Evolutionary conservation across 2,797 vertebrate species (phyloP).

Genomic region (Sebastes hubbsi): DNA sequence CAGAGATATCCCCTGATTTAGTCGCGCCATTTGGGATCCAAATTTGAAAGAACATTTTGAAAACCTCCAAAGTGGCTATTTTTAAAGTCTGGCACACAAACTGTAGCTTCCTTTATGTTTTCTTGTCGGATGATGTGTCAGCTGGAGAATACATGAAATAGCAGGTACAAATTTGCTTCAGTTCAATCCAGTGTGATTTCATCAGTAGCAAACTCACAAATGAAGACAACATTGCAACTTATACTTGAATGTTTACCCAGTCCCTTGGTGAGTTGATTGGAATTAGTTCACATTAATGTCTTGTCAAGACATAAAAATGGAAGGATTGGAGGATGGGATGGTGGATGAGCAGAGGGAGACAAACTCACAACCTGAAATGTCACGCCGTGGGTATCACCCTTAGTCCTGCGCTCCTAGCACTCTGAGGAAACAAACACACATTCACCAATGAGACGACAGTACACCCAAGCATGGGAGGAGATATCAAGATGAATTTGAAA

Average conservation of each 20-base stretch:
- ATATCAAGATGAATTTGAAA: constrained; percentile 78
- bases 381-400: constrained; percentile 99
- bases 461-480: constrained; percentile 77
- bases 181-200: constrained; percentile 17
- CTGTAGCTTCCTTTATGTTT: not conserved
- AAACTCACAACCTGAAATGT: constrained; percentile 99
- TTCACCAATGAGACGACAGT: constrained; percentile 94
- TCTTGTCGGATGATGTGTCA: not conserved
- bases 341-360: constrained; percentile 79
- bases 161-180: not conserved
- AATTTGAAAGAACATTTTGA: constrained; percentile 12
- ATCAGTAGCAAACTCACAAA: constrained; percentile 12
- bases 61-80: not conserved
- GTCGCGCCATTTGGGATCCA: not conserved
- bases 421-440: constrained; percentile 99
- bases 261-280: constrained; percentile 84
- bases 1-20: not conserved
- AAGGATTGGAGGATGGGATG: constrained; percentile 43
- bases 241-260: constrained; percentile 99
- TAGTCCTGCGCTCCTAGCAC: constrained; percentile 99
- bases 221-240: constrained; percentile 55
- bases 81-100: not conserved
- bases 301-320: constrained; percentile 83
- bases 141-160: constrained; percentile 22
- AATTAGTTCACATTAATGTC: constrained; percentile 91